phyloP scores from a whole-genome alignment of 2,888 invertebrate species.

The Ophion ellenae region DNA sequence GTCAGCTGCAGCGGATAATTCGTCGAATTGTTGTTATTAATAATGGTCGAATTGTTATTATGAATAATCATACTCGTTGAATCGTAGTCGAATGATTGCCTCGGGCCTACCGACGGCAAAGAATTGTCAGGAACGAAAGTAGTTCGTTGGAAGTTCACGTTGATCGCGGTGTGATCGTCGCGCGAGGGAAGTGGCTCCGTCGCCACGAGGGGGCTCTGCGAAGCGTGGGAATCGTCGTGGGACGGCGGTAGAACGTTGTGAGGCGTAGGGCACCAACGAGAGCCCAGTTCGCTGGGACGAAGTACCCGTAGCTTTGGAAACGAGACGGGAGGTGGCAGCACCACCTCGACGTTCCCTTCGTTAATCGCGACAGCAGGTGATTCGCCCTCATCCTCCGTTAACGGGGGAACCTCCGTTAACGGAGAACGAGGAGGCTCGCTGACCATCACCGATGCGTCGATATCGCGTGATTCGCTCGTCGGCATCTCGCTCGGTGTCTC shows the following conservation, averaged over 20 bases:
- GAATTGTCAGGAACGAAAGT: too few species aligned
- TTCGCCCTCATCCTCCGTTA: too few species aligned
- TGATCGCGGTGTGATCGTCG: too few species aligned
- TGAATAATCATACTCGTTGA: not conserved
- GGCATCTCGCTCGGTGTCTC: not conserved
- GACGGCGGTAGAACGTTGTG: not conserved
- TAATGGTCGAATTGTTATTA: too few species aligned
- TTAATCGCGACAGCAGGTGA: not conserved
- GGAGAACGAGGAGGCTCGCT: too few species aligned
- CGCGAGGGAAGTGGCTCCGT: too few species aligned
- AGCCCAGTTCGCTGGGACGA: slow-evolving; percentile 68
- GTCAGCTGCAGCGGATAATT: not conserved
- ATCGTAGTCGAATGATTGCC: not conserved
- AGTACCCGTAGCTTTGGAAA: slow-evolving; percentile 55
- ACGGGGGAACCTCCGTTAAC: too few species aligned
- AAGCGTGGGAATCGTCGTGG: not conserved
- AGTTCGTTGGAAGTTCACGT: too few species aligned
- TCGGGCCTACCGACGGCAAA: too few species aligned
- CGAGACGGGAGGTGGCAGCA: not conserved
- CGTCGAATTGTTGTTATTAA: not conserved
- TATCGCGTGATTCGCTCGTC: not conserved
- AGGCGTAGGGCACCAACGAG: slow-evolving; percentile 73
- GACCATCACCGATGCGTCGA: not conserved
- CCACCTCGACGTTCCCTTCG: not conserved
- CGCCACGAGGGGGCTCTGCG: too few species aligned